Evolutionary conservation across 64 coral and sea anemone genomes (phyloP), one percentile per base, ranked within the genome.

Genomic region (Anthopleura sola): DNA sequence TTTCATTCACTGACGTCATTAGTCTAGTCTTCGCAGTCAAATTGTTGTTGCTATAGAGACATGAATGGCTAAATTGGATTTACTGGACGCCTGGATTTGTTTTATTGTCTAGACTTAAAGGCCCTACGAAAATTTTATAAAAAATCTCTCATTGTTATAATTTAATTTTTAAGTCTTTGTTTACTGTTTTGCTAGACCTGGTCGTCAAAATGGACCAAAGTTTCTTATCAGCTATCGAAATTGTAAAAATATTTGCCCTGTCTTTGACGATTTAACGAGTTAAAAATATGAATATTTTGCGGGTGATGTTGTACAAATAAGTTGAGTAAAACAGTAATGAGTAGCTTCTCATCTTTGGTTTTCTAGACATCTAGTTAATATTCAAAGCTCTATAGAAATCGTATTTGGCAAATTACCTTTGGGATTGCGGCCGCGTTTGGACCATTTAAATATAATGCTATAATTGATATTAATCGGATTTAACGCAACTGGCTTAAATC

Each of bases 401-500:
- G 24, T 23, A 23, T 32, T 71, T 33, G 31, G 66, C 66, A 71
- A 71, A 71, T 34, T 71, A 71, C 66, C 28, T 71, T 36, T 0
- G 31, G 66, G 66, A 71, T 31, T 12, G 26, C 3, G 66, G 66
- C 29, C 66, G 26, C 33, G 28, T 19, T 69, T 69, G 26, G 66
- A 71, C 66, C 66, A 71, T 71, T 68, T 71, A 71, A 71, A 71
- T 71, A 71, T 71, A 33, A 62, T 53, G 58, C 23, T 62, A 62
- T 58, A 16, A 58, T 8, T 62, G 24, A 21, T 62, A 24, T 26
- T 26, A n/a, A 32, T 32, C 9, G 66, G 26, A 71, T 33, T 68
- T 31, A 71, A 31, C 60, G 20, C 55, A 56, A 56, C 55, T 56
- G 60, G 29, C 66, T 71, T 32, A 13, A 33, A 46, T 44, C 28